Conservation (phyloP, 2,888 invertebrate species). For the Drymonia ruficornis region DNA sequence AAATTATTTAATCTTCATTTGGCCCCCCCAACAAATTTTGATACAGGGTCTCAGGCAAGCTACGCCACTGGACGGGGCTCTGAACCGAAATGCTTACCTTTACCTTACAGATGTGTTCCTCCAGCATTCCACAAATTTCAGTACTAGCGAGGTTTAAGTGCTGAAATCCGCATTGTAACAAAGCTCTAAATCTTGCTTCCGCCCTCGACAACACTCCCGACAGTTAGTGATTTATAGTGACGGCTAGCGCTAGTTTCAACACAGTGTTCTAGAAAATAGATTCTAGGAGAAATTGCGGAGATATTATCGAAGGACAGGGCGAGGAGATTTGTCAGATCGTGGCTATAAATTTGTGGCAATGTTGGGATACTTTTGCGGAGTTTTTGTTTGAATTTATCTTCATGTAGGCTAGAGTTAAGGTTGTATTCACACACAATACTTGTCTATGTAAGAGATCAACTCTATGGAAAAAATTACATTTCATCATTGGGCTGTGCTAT, state of each 20-base stretch:
- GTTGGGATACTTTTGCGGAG: neutral
- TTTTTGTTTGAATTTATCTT: constrained; percentile 1
- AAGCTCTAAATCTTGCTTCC: constrained; percentile 37
- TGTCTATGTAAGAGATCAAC: no score
- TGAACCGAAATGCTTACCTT: no score
- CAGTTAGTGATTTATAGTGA: constrained; percentile 39
- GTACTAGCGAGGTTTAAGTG: constrained; percentile 7
- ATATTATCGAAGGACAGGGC: constrained; percentile 14
- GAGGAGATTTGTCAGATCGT: constrained; percentile 6
- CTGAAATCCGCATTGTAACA: constrained; percentile 24
- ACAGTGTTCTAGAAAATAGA: constrained; percentile 28
- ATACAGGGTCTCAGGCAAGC: no score
- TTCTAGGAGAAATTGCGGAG: constrained; percentile 27
- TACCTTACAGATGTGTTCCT: neutral
- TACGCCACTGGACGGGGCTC: no score
- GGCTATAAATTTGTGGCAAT: constrained; percentile 6
- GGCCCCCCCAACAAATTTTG: no score
- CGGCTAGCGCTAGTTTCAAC: constrained; percentile 17
- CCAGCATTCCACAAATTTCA: constrained; percentile 5
- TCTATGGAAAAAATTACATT: no score
- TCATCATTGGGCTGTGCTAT: no score
- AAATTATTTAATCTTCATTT: no score
- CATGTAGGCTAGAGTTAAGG: no score
- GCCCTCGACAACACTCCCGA: constrained; percentile 19
- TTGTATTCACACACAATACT: no score